Evolutionary conservation across 2,113 vertebrate genomes (phyloP).

Genomic region (Sakesphorus luctuosus): DNA sequence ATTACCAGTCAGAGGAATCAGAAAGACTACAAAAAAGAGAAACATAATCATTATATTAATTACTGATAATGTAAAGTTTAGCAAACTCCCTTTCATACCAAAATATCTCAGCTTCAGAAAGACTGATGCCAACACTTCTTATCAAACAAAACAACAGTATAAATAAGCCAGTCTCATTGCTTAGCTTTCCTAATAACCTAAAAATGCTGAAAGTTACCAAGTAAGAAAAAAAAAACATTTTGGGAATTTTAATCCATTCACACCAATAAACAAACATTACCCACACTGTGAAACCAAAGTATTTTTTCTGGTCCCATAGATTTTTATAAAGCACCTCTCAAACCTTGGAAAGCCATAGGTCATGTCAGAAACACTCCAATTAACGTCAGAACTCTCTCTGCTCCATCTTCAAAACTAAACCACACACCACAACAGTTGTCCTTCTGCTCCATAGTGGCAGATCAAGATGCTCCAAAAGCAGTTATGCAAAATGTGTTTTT

Average conservation of each 20-base stretch:
- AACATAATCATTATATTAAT: conserved; percentile 15
- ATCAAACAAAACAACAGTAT: background rate
- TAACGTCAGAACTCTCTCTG: background rate
- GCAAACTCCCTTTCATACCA: background rate
- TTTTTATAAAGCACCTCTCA: background rate
- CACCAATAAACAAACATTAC: background rate
- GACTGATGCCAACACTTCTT: background rate
- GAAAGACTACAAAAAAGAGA: conserved; percentile 9
- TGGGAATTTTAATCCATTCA: background rate
- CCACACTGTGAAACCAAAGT: background rate
- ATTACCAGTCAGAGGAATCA: background rate
- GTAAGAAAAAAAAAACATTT: background rate
- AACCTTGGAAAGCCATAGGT: background rate
- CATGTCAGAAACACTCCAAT: background rate
- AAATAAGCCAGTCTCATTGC: background rate
- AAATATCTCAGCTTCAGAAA: background rate
- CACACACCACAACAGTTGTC: background rate
- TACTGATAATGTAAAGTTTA: background rate
- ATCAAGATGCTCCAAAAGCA: background rate
- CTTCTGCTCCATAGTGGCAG: rapidly evolving
- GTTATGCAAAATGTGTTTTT: background rate
- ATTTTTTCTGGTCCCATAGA: background rate
- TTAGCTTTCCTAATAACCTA: background rate
- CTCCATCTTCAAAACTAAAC: background rate
- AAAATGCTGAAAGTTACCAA: conserved; percentile 8